Conservation (phyloP, 2,797 vertebrate species). For the Nasua narica region DNA sequence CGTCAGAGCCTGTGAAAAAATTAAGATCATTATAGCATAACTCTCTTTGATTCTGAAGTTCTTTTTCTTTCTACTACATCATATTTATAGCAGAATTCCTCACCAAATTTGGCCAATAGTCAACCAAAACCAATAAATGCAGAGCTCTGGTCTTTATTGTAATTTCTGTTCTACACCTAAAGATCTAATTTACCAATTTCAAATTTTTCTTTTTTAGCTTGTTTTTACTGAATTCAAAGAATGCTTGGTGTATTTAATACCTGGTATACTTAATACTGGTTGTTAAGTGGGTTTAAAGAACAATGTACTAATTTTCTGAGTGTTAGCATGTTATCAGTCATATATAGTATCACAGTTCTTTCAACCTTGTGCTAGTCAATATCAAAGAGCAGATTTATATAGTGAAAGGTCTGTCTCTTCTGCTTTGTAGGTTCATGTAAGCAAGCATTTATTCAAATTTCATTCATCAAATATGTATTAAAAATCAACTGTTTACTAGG, state of each 20-base stretch:
- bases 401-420: neutral
- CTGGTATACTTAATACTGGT: neutral
- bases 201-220: neutral
- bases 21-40: neutral
- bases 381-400: neutral
- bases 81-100: neutral
- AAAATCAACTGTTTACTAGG: neutral
- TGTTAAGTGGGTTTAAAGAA: neutral
- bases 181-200: neutral
- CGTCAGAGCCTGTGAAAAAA: neutral
- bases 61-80: neutral
- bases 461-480: neutral
- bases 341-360: neutral
- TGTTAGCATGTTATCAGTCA: neutral
- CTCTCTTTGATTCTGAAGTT: neutral
- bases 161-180: conserved; percentile 26
- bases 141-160: neutral
- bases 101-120: neutral
- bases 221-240: neutral
- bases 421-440: neutral
- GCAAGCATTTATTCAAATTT: neutral
- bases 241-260: neutral
- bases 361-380: neutral
- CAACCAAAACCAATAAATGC: neutral
- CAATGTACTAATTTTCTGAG: neutral